Evolutionary conservation across 2,888 invertebrate species (phyloP).

Genomic region (Melangyna quadrimaculata): DNA sequence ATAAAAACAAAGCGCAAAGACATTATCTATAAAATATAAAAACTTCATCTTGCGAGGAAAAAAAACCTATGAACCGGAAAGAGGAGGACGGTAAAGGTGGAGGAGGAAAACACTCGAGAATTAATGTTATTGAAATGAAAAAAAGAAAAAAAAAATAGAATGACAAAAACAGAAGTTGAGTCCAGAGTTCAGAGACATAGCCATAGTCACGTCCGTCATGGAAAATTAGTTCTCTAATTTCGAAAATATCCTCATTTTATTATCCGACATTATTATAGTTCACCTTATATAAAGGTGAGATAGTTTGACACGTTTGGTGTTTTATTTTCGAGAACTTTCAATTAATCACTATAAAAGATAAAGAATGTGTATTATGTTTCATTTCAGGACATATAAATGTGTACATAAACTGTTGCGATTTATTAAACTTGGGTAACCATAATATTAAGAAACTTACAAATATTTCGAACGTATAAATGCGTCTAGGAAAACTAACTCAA

Average conservation of each 20-base stretch:
- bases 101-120: background rate
- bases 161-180: no score
- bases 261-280: background rate
- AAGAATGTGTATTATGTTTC: background rate
- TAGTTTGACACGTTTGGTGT: background rate
- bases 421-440: no score
- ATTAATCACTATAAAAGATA: background rate
- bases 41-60: conserved; percentile 45
- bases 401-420: no score
- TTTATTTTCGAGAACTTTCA: background rate
- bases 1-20: conserved; percentile 60
- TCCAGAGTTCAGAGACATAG: background rate
- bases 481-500: no score
- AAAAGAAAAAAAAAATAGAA: background rate
- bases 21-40: conserved; percentile 57
- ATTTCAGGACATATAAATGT: background rate
- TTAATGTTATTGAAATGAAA: background rate
- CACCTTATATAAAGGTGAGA: background rate
- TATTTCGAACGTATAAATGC: no score
- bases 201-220: background rate
- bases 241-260: background rate
- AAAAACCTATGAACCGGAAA: background rate
- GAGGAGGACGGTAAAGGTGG: background rate
- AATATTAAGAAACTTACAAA: no score
- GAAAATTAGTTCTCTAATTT: background rate